phyloP scores from a whole-genome alignment of 2,113 vertebrate genomes.

The Macroglossus sobrinus region DNA sequence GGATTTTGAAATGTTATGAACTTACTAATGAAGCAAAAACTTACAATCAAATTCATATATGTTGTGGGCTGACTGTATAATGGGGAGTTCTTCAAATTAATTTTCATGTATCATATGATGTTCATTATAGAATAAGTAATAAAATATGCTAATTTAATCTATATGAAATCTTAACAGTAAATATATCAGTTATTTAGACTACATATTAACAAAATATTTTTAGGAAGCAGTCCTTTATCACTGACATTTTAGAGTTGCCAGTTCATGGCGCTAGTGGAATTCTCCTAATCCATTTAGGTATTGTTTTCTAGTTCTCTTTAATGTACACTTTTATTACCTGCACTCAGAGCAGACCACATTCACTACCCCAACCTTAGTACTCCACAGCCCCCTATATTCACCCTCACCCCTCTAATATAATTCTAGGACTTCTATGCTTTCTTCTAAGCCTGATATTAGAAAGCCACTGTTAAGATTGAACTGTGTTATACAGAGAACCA shows the following conservation, averaged over 20 bases:
- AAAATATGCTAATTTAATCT: not conserved
- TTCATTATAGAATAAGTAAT: not conserved
- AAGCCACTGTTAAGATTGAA: not conserved
- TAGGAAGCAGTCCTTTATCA: not conserved
- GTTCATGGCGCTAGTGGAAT: not conserved
- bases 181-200: not conserved
- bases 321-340: not conserved
- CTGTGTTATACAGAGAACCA: not conserved
- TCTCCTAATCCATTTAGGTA: not conserved
- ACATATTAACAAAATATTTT: not conserved
- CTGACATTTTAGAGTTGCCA: not conserved
- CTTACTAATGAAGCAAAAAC: not conserved
- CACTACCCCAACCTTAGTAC: not conserved
- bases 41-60: not conserved
- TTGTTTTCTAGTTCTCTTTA: not conserved
- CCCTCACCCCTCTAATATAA: rapidly evolving
- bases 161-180: not conserved
- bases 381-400: not conserved
- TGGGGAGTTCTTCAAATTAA: not conserved
- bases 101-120: not conserved
- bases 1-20: not conserved
- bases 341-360: not conserved
- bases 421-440: not conserved
- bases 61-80: not conserved
- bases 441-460: not conserved